phyloP scores from a whole-genome alignment of 1,140 invertebrate species.

The Cotesia chilonis region DNA sequence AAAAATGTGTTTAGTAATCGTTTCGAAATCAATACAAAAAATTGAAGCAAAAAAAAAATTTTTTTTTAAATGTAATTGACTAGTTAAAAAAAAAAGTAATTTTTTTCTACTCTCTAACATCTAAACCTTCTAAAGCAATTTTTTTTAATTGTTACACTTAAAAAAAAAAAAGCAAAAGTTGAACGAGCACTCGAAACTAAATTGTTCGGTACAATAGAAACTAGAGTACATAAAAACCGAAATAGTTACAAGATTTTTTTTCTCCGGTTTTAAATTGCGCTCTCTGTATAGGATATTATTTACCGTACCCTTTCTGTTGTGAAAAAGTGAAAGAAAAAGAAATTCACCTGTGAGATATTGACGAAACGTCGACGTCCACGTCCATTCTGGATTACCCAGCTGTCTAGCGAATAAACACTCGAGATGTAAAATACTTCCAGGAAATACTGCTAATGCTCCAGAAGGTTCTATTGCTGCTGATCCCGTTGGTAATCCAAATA shows the following conservation, averaged over 20 bases:
- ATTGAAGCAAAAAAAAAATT: no score
- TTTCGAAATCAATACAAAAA: no score
- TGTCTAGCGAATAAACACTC: slow-evolving; percentile 82
- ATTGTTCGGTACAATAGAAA: neutral
- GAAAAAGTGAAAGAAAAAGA: slow-evolving; percentile 15
- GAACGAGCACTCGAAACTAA: neutral
- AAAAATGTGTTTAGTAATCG: no score
- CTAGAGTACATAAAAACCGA: neutral
- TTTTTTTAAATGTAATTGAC: no score
- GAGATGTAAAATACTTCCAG: slow-evolving; percentile 82
- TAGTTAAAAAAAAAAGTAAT: no score
- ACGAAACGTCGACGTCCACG: slow-evolving; percentile 82
- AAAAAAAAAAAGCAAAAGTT: neutral
- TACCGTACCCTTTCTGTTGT: neutral
- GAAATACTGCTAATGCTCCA: slow-evolving; percentile 81
- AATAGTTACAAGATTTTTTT: neutral
- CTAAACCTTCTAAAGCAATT: no score
- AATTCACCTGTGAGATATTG: slow-evolving; percentile 78
- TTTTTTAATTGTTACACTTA: no score
- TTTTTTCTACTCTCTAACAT: no score
- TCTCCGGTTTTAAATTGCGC: neutral
- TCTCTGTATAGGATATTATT: no score
- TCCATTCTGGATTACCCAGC: slow-evolving; percentile 85
- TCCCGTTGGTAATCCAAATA: slow-evolving; percentile 80
- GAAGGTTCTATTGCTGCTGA: slow-evolving; percentile 81